Conservation (phyloP, 2,888 invertebrate species). For the Epinotia demarniana region DNA sequence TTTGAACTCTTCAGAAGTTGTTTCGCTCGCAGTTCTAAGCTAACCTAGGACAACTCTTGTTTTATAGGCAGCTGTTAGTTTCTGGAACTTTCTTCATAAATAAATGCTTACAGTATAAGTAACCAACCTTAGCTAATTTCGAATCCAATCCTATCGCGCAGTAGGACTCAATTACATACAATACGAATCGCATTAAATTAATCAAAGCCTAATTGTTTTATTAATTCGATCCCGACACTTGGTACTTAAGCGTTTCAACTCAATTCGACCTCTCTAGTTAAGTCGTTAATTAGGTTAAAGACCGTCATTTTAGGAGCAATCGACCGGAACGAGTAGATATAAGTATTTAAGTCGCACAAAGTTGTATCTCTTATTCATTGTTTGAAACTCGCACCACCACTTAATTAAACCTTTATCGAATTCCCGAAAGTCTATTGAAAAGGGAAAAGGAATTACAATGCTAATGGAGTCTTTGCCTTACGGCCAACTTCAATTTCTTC, state of each 20-base stretch:
- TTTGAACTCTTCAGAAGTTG: too few species aligned
- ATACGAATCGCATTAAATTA: too few species aligned
- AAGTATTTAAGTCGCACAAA: constrained; percentile 41
- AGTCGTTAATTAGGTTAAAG: constrained; percentile 41
- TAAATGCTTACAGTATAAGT: too few species aligned
- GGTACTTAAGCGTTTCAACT: constrained; percentile 17
- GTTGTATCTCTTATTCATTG: constrained; percentile 54
- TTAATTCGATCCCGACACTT: constrained; percentile 18
- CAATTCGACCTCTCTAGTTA: constrained; percentile 30
- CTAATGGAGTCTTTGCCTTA: constrained; percentile 64
- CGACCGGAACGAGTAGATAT: constrained; percentile 37
- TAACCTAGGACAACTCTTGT: too few species aligned
- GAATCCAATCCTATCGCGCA: too few species aligned
- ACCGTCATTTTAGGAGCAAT: constrained; percentile 36
- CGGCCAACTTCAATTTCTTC: constrained; percentile 58
- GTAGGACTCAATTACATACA: too few species aligned
- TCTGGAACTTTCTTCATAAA: too few species aligned
- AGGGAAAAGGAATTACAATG: constrained; percentile 66
- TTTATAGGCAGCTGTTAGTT: too few species aligned
- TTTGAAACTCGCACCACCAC: constrained; percentile 55
- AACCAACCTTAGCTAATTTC: neutral
- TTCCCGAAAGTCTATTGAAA: constrained; percentile 60
- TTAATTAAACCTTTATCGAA: constrained; percentile 66
- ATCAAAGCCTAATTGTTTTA: constrained; percentile 21
- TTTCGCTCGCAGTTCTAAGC: too few species aligned